phyloP scores from a whole-genome alignment of 2,113 vertebrate genomes.

The Isichthys henryi region DNA sequence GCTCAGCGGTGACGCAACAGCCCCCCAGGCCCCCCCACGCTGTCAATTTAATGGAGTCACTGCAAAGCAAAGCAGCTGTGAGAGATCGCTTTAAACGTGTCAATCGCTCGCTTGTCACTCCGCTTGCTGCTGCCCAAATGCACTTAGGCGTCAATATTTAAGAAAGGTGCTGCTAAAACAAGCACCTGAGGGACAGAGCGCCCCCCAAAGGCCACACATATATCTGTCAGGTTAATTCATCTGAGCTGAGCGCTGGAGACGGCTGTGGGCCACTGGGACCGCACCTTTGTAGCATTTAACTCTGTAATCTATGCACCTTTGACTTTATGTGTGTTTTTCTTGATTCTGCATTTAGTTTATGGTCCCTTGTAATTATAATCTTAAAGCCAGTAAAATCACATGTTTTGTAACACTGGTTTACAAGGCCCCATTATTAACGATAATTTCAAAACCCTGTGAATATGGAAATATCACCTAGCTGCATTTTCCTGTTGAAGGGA shows the following conservation, averaged over 20 bases:
- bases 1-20: conserved; percentile 44
- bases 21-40: conserved; percentile 65
- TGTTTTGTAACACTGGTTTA: not conserved
- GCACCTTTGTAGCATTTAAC: not conserved
- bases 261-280: not conserved
- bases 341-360: not conserved
- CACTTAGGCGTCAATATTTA: conserved; percentile 79
- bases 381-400: not conserved
- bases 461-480: conserved; percentile 40
- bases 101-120: conserved; percentile 83
- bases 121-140: conserved; percentile 66
- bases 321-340: not conserved
- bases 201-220: conserved; percentile 60
- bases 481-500: not conserved
- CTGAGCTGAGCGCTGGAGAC: conserved; percentile 32
- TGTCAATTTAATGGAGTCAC: conserved; percentile 73
- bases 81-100: conserved; percentile 80
- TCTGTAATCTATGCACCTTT: not conserved
- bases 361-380: not conserved
- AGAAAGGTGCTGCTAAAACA: conserved; percentile 75
- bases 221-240: conserved; percentile 62
- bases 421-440: not conserved
- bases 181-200: conserved; percentile 60
- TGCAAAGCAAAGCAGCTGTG: conserved; percentile 68
- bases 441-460: conserved; percentile 35